Base-by-base conservation (phyloP, 2,888 invertebrate species). In the Octodonta nipae region DNA sequence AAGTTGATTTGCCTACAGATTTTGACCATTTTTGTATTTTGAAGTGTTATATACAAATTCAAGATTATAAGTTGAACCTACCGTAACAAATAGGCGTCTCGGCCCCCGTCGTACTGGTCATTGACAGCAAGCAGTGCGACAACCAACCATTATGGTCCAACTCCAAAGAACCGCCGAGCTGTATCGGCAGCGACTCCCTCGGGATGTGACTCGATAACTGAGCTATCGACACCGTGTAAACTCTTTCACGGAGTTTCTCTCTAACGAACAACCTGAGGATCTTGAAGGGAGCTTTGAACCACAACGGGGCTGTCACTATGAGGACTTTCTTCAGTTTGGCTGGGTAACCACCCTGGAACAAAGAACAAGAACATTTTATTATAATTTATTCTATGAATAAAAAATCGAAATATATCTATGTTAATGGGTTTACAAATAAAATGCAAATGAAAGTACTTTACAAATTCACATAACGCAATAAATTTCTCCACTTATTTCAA, bases 281-380 rank as follows among this genome's bases (percentile, higher is more conserved):
- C 58, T 89, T 88, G 65, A 93, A 95, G 1, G 95, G 93, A 37
- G 93, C 93, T 65, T 91, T 92, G 66, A 95, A 95, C 95, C 95
- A 95, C 57, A 95, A 67, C 32, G 95, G 95, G 28, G 95, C 93
- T 41, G 93, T 92, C 50, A 91, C 93, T 57, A 96, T 93, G 41
- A 95, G 68, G 45, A 96, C 93, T 66, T 93, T 93, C 66, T 93
- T 93, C 56, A 96, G 66, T 55, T 92, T 83, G 15, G 95, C 95
- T 46, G 95, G 95, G 70, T 93, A 95, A 32, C 88, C 91, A 49
- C 93, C 93, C 93, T 93, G 33, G 8, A 40, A 40, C 12, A 3
- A 22, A 22, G 11, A 22, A 4, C 10, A 4, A 22, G 4, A 10
- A n/a, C n/a, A n/a, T n/a, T n/a, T n/a, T n/a, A n/a, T n/a, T n/a